A percentile compares a stretch with the other conserved stretches of the same genome.
Conservation (phyloP, 2,113 vertebrate species). For the Martes martes region DNA sequence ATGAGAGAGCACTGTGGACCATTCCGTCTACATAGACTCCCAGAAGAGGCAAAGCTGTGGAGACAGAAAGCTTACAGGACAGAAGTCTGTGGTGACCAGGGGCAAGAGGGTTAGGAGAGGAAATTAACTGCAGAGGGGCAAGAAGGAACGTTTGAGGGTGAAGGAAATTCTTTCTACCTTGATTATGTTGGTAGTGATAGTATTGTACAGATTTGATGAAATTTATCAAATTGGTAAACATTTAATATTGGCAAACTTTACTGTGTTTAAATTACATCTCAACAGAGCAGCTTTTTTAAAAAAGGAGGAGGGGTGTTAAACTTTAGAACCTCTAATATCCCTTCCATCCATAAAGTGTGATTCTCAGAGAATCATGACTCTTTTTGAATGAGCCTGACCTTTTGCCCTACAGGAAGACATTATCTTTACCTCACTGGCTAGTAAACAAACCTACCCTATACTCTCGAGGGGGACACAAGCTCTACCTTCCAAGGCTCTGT, state of each 20-base stretch:
- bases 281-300: neutral
- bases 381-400: neutral
- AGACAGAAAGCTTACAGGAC: neutral
- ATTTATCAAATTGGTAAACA: neutral
- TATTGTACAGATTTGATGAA: neutral
- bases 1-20: neutral
- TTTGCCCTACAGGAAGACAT: neutral
- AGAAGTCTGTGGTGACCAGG: neutral
- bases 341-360: neutral
- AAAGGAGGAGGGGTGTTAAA: neutral
- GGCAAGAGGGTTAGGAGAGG: neutral
- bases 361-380: neutral
- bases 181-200: neutral
- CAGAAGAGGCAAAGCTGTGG: neutral
- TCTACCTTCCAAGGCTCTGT: neutral
- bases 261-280: neutral
- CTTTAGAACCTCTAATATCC: neutral
- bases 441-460: neutral
- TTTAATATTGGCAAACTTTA: neutral
- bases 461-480: neutral
- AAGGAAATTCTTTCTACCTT: neutral
- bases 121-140: neutral
- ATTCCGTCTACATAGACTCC: neutral
- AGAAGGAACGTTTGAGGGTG: neutral
- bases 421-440: neutral